Evolutionary conservation across 2,797 vertebrate species (phyloP), one percentile per base, ranked within the genome.

Genomic region (Coilia nasus): DNA sequence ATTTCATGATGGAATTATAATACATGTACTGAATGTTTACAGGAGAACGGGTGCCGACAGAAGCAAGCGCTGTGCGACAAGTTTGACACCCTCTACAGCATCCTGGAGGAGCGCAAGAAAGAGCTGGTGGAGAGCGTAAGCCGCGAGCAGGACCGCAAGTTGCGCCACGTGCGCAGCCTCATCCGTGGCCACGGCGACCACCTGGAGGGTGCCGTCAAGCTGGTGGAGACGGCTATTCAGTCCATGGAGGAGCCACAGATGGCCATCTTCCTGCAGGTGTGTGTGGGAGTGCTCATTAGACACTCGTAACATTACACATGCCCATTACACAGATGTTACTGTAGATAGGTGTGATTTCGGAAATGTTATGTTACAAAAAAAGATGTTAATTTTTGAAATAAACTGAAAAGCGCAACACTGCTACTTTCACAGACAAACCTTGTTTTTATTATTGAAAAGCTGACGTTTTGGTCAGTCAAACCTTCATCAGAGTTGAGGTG

Each of bases 191-290:
- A 97, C 0, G 90, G 95, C 0, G 96, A 97, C 87, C 94, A 96
- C 88, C 94, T 98, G 89, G 97, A 98, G 91, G 90, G 89, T 9
- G 94, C 96, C 0, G 94, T 95, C 46, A 95, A 96, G 19, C 95
- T 98, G 89, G 97, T 99, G 87, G 97, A 98, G 93, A 89, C 95
- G 0, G 96, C 97, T 85, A 96, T 98, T 82, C 96, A 95, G 86
- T 95, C 95, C 88, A 97, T 97, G 96, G 97, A 97, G 83, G 97
- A 98, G 92, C 95, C 96, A 0, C 96, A 97, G 91, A 96, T 97
- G 96, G 93, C 96, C 0, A 19, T 95, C 31, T 98, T 98, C 80
- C 93, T 99, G 83, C 97, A 98, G 97, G 96, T 96, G 84, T 15
- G 50, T 17, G 59, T 78, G 10, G 83, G 75, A 31, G 0, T 0